Percentiles rank a stretch among this genome's conserved stretches.
phyloP scores from a whole-genome alignment of 2,113 vertebrate species.

The Platysteira castanea region DNA sequence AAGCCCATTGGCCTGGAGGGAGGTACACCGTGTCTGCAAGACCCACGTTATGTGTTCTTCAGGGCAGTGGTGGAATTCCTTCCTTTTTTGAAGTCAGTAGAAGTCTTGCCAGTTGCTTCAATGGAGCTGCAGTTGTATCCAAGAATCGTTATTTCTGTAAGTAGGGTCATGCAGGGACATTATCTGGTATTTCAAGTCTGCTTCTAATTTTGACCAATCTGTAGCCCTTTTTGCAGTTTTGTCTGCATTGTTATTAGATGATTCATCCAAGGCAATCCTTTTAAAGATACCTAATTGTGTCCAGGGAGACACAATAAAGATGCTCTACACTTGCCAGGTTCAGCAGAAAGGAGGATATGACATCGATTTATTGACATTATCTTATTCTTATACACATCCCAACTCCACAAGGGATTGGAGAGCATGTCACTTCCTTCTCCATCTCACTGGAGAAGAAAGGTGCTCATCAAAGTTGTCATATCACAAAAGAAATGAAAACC shows the following conservation, averaged over 20 bases:
- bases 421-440: too few species aligned
- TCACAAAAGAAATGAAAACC: too few species aligned
- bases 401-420: too few species aligned
- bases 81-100: neutral
- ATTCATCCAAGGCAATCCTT: neutral
- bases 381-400: too few species aligned
- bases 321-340: too few species aligned
- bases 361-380: too few species aligned
- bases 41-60: neutral
- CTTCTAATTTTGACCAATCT: neutral
- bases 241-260: neutral
- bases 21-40: neutral
- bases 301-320: too few species aligned
- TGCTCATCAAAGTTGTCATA: too few species aligned
- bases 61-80: neutral
- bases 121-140: neutral
- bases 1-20: neutral
- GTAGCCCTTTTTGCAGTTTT: neutral
- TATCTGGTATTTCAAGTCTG: neutral
- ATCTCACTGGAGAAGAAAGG: too few species aligned
- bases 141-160: slow-evolving; percentile 17
- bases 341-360: too few species aligned
- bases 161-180: neutral
- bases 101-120: slow-evolving; percentile 25
- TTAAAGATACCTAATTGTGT: neutral